Base-by-base conservation (phyloP, 2,113 vertebrate genomes). In the Cottus gobio region DNA sequence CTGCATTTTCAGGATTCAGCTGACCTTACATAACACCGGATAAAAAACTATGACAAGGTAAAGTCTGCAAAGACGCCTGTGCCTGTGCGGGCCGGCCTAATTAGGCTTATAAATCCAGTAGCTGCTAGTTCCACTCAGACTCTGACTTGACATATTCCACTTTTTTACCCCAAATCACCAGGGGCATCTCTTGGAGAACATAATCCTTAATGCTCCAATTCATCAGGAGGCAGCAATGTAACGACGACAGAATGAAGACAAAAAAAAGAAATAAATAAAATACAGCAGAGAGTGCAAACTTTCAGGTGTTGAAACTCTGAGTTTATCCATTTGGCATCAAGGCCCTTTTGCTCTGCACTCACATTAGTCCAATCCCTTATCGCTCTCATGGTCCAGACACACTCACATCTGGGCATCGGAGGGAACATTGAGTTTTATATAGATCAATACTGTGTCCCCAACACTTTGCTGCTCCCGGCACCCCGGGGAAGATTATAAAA, bases 351-450 rank as follows among this genome's bases (percentile, higher is more conserved):
- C 90, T 82, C 82, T 87, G 85, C 79, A 81, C 86, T 90, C 72
- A 89, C 87, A 90, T 93, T 90, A 87, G 89, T 85, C 72, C 85
- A 87, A 85, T 86, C 89, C 79, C 87, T 93, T 91, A 89, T 92
- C 91, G 42, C 88, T 76, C 86, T 85, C 81, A 74, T 76, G 60
- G 81, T 83, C 80, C 82, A 91, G 77, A 85, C 79, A 79, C 75
- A 74, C 91, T 91, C 88, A 87, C 83, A 86, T 92, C 82, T 86
- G 87, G 81, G 86, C 83, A 79, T 76, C 79, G 13, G 75, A 81
- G 87, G 85, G 89, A 90, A 92, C 89, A 92, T 90, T 91, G 89
- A 88, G 84, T 84, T 92, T 91, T 88, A 90, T 93, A 93, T 90
- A 89, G 91, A 92, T 94, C 93, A 92, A 93, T 92, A 91, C 82